Percentiles rank a stretch among this genome's conserved stretches.
These are phyloP conservation scores for Plodia interpunctella DNA, from an alignment of 1,140 invertebrate genomes.

Conservation along the genomic window DNA sequence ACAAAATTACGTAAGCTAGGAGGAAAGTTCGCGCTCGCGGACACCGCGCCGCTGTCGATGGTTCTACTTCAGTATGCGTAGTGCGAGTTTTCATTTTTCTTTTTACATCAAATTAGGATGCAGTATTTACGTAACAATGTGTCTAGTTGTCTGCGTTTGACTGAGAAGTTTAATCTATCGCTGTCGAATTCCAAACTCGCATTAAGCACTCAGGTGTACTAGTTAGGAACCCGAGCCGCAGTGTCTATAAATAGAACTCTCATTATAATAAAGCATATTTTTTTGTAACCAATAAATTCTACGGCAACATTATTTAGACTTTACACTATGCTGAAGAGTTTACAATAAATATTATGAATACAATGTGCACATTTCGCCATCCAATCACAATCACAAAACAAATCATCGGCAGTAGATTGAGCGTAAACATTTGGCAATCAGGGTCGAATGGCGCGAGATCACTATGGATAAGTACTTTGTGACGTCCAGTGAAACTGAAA, in stretches of 20 bases:
- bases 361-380: conserved; percentile 60
- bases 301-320: conserved; percentile 66
- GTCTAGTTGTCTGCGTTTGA: too few species aligned
- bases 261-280: conserved; percentile 67
- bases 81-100: too few species aligned
- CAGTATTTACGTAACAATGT: too few species aligned
- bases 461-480: conserved; percentile 46
- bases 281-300: conserved; percentile 68
- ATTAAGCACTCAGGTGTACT: too few species aligned
- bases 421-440: conserved; percentile 51
- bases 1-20: conserved; percentile 54
- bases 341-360: conserved; percentile 56
- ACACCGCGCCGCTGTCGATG: conserved; percentile 20
- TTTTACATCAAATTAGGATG: too few species aligned
- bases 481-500: conserved; percentile 28
- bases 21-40: conserved; percentile 26
- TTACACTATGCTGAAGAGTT: conserved; percentile 60
- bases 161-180: too few species aligned
- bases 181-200: too few species aligned
- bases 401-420: conserved; percentile 41
- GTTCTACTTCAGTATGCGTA: conserved; percentile 28
- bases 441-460: neutral
- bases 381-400: conserved; percentile 20
- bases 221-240: conserved; percentile 59
- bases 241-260: conserved; percentile 70